Percentiles rank a stretch among this genome's conserved stretches.
Conservation (phyloP, 2,888 invertebrate genomes). For the Calliscelio sp. region DNA sequence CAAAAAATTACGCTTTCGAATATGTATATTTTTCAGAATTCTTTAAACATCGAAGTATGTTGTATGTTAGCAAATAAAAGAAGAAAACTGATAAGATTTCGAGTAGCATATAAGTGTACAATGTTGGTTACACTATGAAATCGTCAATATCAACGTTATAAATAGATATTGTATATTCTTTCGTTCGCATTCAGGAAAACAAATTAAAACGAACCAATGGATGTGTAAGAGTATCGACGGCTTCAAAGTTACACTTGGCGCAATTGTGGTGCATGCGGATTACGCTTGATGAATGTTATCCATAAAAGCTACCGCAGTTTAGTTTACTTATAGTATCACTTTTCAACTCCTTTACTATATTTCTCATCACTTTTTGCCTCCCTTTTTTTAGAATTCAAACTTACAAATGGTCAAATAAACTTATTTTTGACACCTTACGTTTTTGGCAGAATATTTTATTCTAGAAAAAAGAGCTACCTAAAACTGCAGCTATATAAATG, state of each 20-base stretch:
- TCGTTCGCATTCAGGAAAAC: conserved; percentile 55
- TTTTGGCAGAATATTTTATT: conserved; percentile 14
- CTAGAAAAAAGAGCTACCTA: neutral
- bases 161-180: conserved; percentile 44
- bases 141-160: conserved; percentile 47
- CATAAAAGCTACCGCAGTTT: conserved; percentile 58
- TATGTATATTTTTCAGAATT: too few species aligned
- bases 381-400: too few species aligned
- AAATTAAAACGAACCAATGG: conserved; percentile 50
- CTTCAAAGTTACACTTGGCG: conserved; percentile 60
- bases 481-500: conserved; percentile 12
- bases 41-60: too few species aligned
- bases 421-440: conserved; percentile 25
- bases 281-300: conserved; percentile 52
- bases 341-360: conserved; percentile 57
- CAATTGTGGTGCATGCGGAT: conserved; percentile 64
- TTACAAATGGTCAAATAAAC: too few species aligned
- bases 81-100: conserved; percentile 27
- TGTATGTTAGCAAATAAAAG: too few species aligned
- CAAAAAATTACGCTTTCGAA: too few species aligned
- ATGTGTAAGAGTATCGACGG: conserved; percentile 59
- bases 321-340: conserved; percentile 57
- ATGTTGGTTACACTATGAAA: conserved; percentile 34
- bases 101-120: conserved; percentile 17
- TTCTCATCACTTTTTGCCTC: conserved; percentile 23